Evolutionary conservation across 2,113 vertebrate species (phyloP).

Genomic region (Epinephelus cyanopodus): DNA sequence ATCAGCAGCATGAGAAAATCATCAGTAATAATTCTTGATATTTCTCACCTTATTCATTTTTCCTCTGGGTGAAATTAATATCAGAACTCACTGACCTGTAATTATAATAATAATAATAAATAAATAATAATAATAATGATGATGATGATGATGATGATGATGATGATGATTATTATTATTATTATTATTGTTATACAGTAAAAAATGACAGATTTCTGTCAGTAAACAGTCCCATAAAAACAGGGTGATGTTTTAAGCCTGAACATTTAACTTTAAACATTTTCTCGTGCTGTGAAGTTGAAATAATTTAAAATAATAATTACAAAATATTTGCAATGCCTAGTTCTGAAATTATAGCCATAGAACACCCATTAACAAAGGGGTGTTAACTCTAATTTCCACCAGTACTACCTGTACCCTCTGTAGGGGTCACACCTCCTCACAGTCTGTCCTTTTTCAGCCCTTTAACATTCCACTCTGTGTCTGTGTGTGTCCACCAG

Average conservation of each 20-base stretch:
- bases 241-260: no score
- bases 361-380: not conserved
- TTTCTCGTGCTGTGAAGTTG: no score
- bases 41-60: not conserved
- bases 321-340: not conserved
- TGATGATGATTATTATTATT: no score
- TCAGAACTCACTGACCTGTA: not conserved
- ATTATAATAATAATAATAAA: not conserved
- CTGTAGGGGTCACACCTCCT: not conserved
- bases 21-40: not conserved
- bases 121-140: no score
- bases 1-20: not conserved
- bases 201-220: not conserved
- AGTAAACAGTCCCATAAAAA: not conserved
- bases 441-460: not conserved
- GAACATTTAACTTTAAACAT: no score
- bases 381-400: no score
- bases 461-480: not conserved
- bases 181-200: no score
- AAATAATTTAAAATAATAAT: not conserved
- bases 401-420: no score
- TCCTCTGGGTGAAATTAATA: not conserved
- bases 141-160: not conserved
- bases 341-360: not conserved
- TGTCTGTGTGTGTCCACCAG: constrained; percentile 74